Base-by-base conservation (phyloP, 2,113 vertebrate genomes). In the Eonycteris spelaea region DNA sequence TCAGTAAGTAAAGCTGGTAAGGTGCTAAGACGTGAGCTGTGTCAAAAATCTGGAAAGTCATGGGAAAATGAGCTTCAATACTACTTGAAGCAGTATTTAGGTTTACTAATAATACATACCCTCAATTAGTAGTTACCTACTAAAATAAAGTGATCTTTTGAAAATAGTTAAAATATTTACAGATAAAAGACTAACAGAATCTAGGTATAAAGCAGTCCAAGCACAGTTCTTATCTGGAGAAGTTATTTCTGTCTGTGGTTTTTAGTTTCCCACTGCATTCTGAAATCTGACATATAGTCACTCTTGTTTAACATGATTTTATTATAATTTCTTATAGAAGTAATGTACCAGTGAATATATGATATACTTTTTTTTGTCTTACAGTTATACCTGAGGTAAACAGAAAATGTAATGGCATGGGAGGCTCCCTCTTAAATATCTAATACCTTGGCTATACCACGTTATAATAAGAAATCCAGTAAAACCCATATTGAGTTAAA, bases 1-100 rank as follows among this genome's bases (percentile, higher is more conserved):
- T 93, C 71, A 77, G 57, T 71, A 85, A 92, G 45, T 91, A 86
- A 93, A 95, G 55, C 7, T 35, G 59, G n/a, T 48, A 82, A 97
- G 73, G 14, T 73, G 43, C 28, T 89, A 94, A 77, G 67, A 93
- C 57, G 35, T 77, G 16, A 77, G 15, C 33, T 93, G 80, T 55
- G 51, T 51, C 22, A 79, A 78, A 92, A 93, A 65, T 33, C n/a
- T 75, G 38, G 26, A 43, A 87, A 82, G 55, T 71, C 35, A 86
- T 12, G 15, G 67, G 38, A 75, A 94, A 94, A 89, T 55, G n/a
- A 96, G 28, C 53, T 65, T 38, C 16, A 68, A 53, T 18, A 26
- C 38, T 38, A n/a, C 30, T 61, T 71, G 68, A 30, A 61, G 55
- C 30, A 89, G 77, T 61, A 71, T 48, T 91, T 73, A 78, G 53